Percentiles rank a stretch among this genome's conserved stretches.
Conservation (phyloP, 2,888 invertebrate genomes). For the Epinotia demarniana region DNA sequence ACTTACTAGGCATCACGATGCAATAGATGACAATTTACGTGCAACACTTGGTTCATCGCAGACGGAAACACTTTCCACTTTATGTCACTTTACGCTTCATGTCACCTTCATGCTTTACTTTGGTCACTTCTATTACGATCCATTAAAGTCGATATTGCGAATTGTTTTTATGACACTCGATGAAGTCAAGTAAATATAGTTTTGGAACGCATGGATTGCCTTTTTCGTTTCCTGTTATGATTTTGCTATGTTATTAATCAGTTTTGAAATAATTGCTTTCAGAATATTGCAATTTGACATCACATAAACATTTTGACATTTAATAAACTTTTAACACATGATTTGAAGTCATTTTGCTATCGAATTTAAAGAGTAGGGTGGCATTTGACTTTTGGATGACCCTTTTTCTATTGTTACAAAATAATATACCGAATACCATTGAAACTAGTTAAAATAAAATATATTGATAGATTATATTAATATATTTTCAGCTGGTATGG, state of each 20-base stretch:
- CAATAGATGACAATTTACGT: slow-evolving; percentile 63
- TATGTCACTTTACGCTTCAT: slow-evolving; percentile 68
- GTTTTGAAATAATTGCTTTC: slow-evolving; percentile 27
- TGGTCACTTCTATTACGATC: slow-evolving; percentile 19
- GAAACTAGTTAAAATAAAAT: no score
- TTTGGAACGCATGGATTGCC: slow-evolving; percentile 22
- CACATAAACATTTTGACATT: neutral
- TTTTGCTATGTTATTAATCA: slow-evolving; percentile 25
- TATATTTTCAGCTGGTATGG: no score
- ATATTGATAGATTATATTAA: no score
- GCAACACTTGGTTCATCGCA: slow-evolving; percentile 67
- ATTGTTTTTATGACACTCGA: slow-evolving; percentile 11
- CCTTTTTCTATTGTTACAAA: no score
- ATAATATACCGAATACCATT: no score
- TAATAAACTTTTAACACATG: neutral
- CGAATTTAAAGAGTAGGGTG: no score
- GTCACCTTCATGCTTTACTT: slow-evolving; percentile 46
- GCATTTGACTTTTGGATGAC: no score
- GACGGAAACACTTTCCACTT: slow-evolving; percentile 76
- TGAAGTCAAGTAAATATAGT: slow-evolving; percentile 27
- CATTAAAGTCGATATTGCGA: slow-evolving; percentile 14
- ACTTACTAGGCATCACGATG: slow-evolving; percentile 35
- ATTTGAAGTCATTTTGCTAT: neutral
- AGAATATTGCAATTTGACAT: slow-evolving; percentile 1
- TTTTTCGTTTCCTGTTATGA: slow-evolving; percentile 34